Evolutionary conservation across 1,140 invertebrate species (phyloP).

Genomic region (Philotrypesis tridentata): DNA sequence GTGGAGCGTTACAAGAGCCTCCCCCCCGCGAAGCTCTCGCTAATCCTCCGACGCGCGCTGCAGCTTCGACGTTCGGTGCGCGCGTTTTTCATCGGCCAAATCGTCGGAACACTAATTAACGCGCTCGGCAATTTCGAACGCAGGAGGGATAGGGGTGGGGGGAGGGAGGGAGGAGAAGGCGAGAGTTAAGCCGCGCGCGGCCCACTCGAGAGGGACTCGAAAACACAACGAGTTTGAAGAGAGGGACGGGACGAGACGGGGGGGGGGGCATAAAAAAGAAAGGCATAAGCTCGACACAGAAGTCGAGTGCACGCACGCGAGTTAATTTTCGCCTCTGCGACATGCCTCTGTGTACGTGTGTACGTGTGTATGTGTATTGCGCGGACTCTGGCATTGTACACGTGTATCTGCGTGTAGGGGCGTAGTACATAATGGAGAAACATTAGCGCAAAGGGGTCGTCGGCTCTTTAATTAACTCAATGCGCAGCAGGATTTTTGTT

Average conservation of each 20-base stretch:
- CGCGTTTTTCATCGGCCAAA: not conserved
- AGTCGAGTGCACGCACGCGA: not conserved
- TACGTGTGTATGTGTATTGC: not conserved
- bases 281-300: not conserved
- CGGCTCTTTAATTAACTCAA: slow-evolving; percentile 68
- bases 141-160: no score
- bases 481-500: slow-evolving; percentile 66
- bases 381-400: no score
- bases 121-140: not conserved
- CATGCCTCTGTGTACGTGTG: no score
- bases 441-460: slow-evolving; percentile 44
- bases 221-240: not conserved
- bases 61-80: not conserved
- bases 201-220: not conserved
- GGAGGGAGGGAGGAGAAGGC: no score
- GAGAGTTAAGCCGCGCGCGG: not conserved
- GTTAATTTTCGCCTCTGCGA: not conserved
- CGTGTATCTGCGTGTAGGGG: no score
- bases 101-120: not conserved
- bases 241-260: no score
- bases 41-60: slow-evolving; percentile 56
- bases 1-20: no score
- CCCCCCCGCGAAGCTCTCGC: slow-evolving; percentile 58
- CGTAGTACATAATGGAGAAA: slow-evolving; percentile 61
- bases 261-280: not conserved